Base-by-base conservation (phyloP, 2,797 vertebrate species). In the Danio albolineatus region DNA sequence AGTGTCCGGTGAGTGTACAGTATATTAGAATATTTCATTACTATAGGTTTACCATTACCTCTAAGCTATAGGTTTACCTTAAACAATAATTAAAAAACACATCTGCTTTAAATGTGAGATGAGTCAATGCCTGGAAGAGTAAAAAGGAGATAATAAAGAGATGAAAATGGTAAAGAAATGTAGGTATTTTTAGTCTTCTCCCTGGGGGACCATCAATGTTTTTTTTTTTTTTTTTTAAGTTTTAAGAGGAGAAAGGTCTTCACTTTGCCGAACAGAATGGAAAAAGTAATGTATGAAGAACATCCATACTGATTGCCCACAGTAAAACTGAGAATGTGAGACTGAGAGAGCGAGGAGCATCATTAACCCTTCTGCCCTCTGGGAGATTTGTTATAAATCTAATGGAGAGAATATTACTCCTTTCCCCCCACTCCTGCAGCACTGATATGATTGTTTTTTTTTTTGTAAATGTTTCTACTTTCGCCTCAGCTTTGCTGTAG, bases 361-460 rank as follows among this genome's bases (percentile, higher is more conserved):
- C 64, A 84, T 74, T 59, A 70, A 36, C 62, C 49, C 21, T 12
- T 13, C 53, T 46, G 54, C 65, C 79, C 70, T 36, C 17, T n/a
- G 62, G 61, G 10, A 46, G 69, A 81, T 70, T 78, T 41, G 66
- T 84, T 74, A 65, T 66, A 66, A 51, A 60, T 61, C 19, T 43
- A 73, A 81, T 67, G 16, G n/a, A 61, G 41, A 70, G 57, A 64
- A 48, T 69, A 69, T 67, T 56, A 43, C 41, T 67, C 10, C 16
- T 53, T 57, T 41, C 70, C 8, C 8, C 5, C 12, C 5, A 8
- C 49, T 54, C 56, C 51, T 46, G 57, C 21, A 51, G 70, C 49
- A 21, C 44, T 19, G 41, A 74, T 48, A 65, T 53, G 12, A 70
- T 78, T 77, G 67, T 77, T 57, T 71, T 28, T 71, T 64, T n/a